Evolutionary conservation across 1,140 invertebrate genomes (phyloP).

Genomic region (Mizuhopecten yessoensis): DNA sequence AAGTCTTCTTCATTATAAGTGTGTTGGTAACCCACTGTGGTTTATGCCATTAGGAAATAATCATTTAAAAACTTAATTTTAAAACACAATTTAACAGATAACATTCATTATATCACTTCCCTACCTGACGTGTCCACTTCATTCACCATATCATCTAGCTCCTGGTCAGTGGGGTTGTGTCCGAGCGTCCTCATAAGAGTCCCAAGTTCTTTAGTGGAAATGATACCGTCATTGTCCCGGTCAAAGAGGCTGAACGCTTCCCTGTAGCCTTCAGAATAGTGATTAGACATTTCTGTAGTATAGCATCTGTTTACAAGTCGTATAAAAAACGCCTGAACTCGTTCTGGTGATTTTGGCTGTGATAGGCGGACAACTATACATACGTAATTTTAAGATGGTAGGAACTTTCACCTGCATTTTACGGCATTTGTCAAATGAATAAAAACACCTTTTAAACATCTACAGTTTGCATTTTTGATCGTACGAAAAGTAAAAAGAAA

Average conservation of each 20-base stretch:
- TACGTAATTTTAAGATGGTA: no score
- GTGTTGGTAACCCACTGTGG: no score
- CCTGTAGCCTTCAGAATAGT: conserved; percentile 22
- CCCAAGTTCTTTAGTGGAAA: conserved; percentile 51
- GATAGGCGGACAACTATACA: no score
- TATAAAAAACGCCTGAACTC: neutral
- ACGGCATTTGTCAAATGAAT: neutral
- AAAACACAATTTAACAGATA: no score
- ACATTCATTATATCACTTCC: no score
- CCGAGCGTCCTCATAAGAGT: conserved; percentile 48
- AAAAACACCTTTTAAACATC: neutral
- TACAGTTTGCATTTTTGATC: neutral
- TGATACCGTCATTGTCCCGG: conserved; percentile 50
- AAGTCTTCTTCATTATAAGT: no score
- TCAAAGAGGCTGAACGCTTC: conserved; percentile 55
- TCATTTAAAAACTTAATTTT: no score
- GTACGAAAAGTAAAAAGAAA: neutral
- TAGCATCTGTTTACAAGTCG: no score
- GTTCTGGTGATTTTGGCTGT: neutral
- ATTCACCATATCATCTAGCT: conserved; percentile 56
- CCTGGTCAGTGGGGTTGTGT: conserved; percentile 51
- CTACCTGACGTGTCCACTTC: conserved; percentile 53
- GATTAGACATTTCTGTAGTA: conserved; percentile 21
- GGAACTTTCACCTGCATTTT: no score
- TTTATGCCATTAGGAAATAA: no score